phyloP scores from a whole-genome alignment of 2,113 vertebrate species.

The Notothenia rossii region DNA sequence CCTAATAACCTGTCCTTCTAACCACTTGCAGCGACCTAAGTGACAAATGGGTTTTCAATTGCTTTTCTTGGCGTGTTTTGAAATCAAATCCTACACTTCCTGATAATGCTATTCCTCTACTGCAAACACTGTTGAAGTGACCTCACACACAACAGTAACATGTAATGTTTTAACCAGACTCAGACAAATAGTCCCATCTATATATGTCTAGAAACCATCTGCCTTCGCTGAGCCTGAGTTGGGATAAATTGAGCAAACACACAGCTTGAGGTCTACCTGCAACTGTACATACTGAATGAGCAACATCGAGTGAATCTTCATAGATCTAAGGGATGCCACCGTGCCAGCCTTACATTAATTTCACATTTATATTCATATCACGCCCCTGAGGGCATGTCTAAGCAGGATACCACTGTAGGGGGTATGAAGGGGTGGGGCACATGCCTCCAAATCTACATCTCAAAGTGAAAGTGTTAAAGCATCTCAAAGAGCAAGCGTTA shows the following conservation, averaged over 20 bases:
- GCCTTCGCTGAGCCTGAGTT: neutral
- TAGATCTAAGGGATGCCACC: conserved; percentile 52
- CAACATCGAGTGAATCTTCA: conserved; percentile 54
- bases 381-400: conserved; percentile 60
- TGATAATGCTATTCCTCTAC: neutral
- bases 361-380: conserved; percentile 65
- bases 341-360: conserved; percentile 60
- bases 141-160: conserved; percentile 26
- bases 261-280: conserved; percentile 64
- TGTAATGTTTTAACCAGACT: conserved; percentile 18
- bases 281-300: conserved; percentile 54
- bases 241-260: conserved; percentile 53
- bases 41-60: neutral
- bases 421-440: conserved; percentile 32
- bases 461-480: conserved; percentile 58
- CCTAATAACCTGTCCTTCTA: neutral
- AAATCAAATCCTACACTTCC: neutral
- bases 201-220: conserved; percentile 10
- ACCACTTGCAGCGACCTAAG: neutral
- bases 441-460: conserved; percentile 65
- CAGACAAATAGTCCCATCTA: conserved; percentile 26
- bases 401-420: conserved; percentile 62
- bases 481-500: conserved; percentile 55
- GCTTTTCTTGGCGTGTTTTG: conserved; percentile 1
- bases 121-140: conserved; percentile 18